Conservation (phyloP, 2,888 invertebrate species). For the Drosophila setosimentum region DNA sequence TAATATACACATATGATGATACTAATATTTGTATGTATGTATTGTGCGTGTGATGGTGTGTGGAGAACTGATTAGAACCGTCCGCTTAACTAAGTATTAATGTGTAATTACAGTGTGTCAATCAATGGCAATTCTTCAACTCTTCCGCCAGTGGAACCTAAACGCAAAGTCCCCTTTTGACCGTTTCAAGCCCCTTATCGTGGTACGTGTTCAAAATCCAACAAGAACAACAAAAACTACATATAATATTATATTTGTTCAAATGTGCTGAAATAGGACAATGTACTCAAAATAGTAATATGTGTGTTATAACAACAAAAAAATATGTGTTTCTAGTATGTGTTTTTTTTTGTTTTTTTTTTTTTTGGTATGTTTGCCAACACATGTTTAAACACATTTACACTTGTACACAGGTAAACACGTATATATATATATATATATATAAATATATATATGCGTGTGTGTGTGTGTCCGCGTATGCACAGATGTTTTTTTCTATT, state of each 20-base stretch:
- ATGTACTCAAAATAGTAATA: neutral
- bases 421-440: too few species aligned
- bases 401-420: too few species aligned
- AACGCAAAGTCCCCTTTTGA: slow-evolving; percentile 45
- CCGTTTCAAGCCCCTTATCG: slow-evolving; percentile 44
- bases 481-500: slow-evolving; percentile 38
- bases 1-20: neutral
- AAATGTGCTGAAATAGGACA: slow-evolving; percentile 12
- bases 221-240: neutral
- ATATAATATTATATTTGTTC: neutral
- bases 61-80: slow-evolving; percentile 10
- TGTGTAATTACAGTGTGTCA: slow-evolving; percentile 29
- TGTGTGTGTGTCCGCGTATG: slow-evolving; percentile 5
- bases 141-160: neutral
- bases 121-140: slow-evolving; percentile 33
- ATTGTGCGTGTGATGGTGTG: neutral
- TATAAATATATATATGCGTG: too few species aligned
- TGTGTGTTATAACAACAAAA: neutral
- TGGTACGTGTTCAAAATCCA: slow-evolving; percentile 44
- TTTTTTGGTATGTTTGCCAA: slow-evolving; percentile 11
- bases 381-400: slow-evolving; percentile 10
- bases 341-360: neutral
- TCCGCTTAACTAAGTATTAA: slow-evolving; percentile 2
- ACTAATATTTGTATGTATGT: slow-evolving; percentile 2
- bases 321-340: neutral